Conservation (phyloP, 2,888 invertebrate genomes). For the Protophormia terraenovae region DNA sequence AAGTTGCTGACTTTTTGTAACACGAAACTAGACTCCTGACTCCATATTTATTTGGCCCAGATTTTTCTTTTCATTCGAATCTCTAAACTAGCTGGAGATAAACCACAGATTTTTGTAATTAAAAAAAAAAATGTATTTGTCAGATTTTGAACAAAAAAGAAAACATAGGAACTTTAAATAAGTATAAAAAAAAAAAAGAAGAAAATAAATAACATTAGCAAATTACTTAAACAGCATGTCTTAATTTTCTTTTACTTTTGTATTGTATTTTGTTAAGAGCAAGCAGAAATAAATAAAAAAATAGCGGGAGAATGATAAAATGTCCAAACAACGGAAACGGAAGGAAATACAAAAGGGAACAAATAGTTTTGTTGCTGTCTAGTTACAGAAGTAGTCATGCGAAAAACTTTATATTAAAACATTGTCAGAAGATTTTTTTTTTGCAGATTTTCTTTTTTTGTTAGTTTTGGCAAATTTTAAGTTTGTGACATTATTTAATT, state of each 20-base stretch:
- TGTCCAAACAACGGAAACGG: conserved; percentile 22
- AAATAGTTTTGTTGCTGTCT: conserved; percentile 36
- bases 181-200: background rate
- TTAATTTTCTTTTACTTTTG: background rate
- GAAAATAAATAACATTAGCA: conserved; percentile 11
- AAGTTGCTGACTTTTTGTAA: too few species aligned
- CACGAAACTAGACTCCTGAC: background rate
- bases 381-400: conserved; percentile 34
- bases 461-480: background rate
- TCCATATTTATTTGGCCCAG: conserved; percentile 1
- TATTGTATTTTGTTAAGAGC: background rate
- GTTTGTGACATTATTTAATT: background rate
- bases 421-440: background rate
- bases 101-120: conserved; percentile 33
- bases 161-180: background rate
- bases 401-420: conserved; percentile 23
- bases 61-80: background rate
- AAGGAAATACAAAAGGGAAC: conserved; percentile 29
- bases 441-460: background rate
- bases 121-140: background rate
- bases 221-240: conserved; percentile 4
- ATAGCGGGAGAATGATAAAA: conserved; percentile 11
- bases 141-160: background rate
- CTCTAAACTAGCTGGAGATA: background rate
- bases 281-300: background rate